Base-by-base conservation (phyloP, 2,113 vertebrate genomes). In the Nestor notabilis region DNA sequence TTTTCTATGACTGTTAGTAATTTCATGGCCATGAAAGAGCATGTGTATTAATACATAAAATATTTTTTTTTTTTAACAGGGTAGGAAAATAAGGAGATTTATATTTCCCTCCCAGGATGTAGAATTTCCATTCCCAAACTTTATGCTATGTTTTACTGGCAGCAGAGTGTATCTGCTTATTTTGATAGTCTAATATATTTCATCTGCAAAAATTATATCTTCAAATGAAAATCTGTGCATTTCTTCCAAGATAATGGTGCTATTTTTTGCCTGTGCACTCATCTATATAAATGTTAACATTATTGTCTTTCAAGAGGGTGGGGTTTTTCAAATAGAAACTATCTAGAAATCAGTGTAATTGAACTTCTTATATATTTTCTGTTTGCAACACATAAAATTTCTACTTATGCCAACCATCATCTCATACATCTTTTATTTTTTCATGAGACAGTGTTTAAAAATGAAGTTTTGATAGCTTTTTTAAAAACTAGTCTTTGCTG, bases 41-140 rank as follows among this genome's bases (percentile, higher is more conserved):
- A 2, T 28, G 46, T 2, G 0, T 19, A 43, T 15, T 82, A 15
- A 8, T 19, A 16, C 11, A 31, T 11, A 44, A 66, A 2, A 8
- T 20, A 8, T 25, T 23, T 28, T 37, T 60, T n/a, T 41, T 76
- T 72, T 1, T 3, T 71, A 23, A 23, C 5, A 43, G 4, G 0
- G 10, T 71, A 50, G 6, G 15, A 72, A 94, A 94, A 49, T 24
- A 65, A 81, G 24, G 47, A 74, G 23, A 60, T 44, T 79, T 46
- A 10, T 47, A 82, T 93, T 90, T 91, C 27, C 20, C 28, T 71
- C 8, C 10, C 3, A 60, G 15, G 11, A 68, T 53, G 17, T 11
- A 55, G 16, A 77, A 82, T 44, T 82, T 72, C 66, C 70, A 20
- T 17, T 79, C 17, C 6, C 33, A 79, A 68, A 50, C 17, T 79